Percentiles rank a stretch among this genome's conserved stretches.
phyloP scores from a whole-genome alignment of 37 sponge, comb jelly and placozoan genomes.

The Sycon ciliatum region DNA sequence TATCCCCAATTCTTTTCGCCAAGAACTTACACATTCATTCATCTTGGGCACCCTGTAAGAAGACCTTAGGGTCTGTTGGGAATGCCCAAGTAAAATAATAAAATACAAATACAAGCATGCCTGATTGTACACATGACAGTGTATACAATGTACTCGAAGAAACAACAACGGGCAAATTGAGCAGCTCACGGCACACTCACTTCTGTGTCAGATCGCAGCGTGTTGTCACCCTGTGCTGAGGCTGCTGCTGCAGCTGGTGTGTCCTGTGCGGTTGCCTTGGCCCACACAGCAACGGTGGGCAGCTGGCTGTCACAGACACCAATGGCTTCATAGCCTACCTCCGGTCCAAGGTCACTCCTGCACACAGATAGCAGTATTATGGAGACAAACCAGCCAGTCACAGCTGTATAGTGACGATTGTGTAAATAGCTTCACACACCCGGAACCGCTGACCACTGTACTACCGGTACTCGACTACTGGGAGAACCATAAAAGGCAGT shows the following conservation, averaged over 20 bases:
- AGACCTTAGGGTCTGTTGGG: no score
- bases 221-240: background rate
- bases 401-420: background rate
- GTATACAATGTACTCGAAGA: background rate
- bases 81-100: no score
- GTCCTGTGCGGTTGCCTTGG: conserved; percentile 38
- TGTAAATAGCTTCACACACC: no score
- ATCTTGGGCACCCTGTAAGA: no score
- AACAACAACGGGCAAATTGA: no score
- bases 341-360: conserved; percentile 84
- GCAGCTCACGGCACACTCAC: no score
- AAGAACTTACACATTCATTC: no score
- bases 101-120: no score
- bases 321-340: conserved; percentile 88
- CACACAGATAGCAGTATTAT: background rate
- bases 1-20: no score
- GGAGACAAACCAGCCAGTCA: background rate
- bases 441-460: no score
- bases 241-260: background rate
- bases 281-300: conserved; percentile 80
- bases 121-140: background rate
- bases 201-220: conserved; percentile 5
- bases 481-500: no score
- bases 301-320: conserved; percentile 68
- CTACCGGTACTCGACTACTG: no score